Evolutionary conservation across 2,888 invertebrate genomes (phyloP).

Genomic region (Lasioglossum vierecki): DNA sequence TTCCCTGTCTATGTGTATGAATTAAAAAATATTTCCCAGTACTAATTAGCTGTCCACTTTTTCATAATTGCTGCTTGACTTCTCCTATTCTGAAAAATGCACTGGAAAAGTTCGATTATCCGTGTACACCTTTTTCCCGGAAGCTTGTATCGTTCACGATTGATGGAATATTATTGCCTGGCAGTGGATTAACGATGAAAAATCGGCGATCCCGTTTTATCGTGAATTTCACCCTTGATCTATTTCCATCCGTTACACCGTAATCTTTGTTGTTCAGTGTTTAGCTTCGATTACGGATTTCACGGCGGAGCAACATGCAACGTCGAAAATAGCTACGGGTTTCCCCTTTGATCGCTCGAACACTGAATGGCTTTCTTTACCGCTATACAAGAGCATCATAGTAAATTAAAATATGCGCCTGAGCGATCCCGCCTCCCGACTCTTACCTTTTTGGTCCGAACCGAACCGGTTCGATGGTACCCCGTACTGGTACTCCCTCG

Average conservation of each 20-base stretch:
- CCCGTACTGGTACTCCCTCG: neutral
- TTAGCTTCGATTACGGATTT: slow-evolving; percentile 23
- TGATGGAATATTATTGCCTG: neutral
- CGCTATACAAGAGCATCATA: slow-evolving; percentile 13
- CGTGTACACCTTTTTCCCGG: neutral
- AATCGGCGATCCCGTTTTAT: neutral
- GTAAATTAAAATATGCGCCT: slow-evolving; percentile 45
- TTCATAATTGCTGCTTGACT: neutral
- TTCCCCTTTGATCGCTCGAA: slow-evolving; percentile 35
- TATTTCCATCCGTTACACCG: neutral
- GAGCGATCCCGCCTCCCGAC: neutral
- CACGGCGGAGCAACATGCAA: neutral
- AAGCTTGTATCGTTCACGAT: neutral
- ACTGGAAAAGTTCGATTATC: neutral
- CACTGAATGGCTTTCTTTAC: slow-evolving; percentile 17
- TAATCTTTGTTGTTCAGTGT: slow-evolving; percentile 17
- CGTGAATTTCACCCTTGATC: neutral
- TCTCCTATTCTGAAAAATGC: neutral
- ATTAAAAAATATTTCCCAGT: neutral
- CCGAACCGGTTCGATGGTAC: neutral
- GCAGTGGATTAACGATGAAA: neutral
- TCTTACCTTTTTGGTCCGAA: neutral
- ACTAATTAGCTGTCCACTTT: neutral
- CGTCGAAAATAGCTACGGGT: slow-evolving; percentile 21
- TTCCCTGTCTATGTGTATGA: neutral